Evolutionary conservation across 35 echinoderm and acorn worm genomes (phyloP), one percentile per base, ranked within the genome.

Genomic region (Eucidaris tribuloides): DNA sequence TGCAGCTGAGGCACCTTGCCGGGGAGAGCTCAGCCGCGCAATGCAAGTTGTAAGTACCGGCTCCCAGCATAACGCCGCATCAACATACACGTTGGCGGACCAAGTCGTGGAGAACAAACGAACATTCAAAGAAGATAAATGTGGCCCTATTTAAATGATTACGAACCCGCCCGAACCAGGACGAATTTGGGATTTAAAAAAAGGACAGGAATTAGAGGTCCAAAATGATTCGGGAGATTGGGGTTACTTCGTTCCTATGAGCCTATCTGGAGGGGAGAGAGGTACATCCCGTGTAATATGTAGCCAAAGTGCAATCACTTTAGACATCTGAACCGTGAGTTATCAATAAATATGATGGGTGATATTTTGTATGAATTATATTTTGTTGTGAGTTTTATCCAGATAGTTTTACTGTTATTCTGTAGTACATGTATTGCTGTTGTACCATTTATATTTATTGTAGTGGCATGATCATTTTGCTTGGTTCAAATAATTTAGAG

Each of bases 261-360:
- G n/a, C n/a, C n/a, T n/a, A n/a, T 79, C 24, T 90, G 90, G 19
- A 48, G 55, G 34, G 86, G 62, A 44, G 91, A 99, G 60, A 91
- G 96, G 18, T 99, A 99, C 62, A 93, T 99, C 72, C 96, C 96
- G 49, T 99, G 90, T 58, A 99, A 99, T 99, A 99, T 81, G 96
- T 99, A 38, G 96, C 96, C 9, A 93, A 93, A 93, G 77, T 87
- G 83, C 96, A 99, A 85, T 93, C 96, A 38, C 42, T 99, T 44
- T 86, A 99, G n/a, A n/a, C n/a, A 84, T 89, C 96, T 80, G 96
- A 99, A 84, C 91, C 96, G 96, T 99, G 90, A 99, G 96, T 99
- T n/a, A n/a, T n/a, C n/a, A n/a, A 79, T 46, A n/a, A n/a, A n/a
- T n/a, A n/a, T n/a, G n/a, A n/a, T n/a, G n/a, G n/a, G n/a, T n/a